Conservation (phyloP, 1,140 invertebrate genomes). For the Drosophila nigromelanica region DNA sequence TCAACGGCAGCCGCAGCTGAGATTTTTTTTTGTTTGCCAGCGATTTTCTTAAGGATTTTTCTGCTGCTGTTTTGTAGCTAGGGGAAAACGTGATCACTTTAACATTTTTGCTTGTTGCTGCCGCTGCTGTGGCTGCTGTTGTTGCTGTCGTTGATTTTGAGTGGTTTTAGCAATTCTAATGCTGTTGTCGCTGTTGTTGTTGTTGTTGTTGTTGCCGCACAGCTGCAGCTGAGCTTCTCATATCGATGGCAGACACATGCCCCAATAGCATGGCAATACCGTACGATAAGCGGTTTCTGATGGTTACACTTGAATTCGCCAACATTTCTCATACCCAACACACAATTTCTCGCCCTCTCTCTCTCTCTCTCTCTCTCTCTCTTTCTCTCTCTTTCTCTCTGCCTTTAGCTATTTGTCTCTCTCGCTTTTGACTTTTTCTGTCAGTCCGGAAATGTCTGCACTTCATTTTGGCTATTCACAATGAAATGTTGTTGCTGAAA, state of each 20-base stretch:
- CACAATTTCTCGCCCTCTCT: background rate
- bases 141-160: conserved; percentile 61
- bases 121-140: conserved; percentile 42
- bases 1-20: conserved; percentile 73
- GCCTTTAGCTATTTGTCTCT: background rate
- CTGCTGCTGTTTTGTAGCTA: conserved; percentile 36
- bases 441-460: conserved; percentile 46
- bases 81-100: conserved; percentile 81
- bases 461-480: conserved; percentile 44
- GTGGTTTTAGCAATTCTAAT: conserved; percentile 81
- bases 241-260: conserved; percentile 48
- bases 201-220: conserved; percentile 27
- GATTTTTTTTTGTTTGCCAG: conserved; percentile 59
- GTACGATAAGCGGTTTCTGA: conserved; percentile 58
- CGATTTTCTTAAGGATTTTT: conserved; percentile 58
- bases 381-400: background rate
- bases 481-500: conserved; percentile 47
- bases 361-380: background rate
- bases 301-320: conserved; percentile 38
- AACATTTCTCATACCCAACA: conserved; percentile 41
- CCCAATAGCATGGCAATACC: conserved; percentile 48
- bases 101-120: conserved; percentile 76
- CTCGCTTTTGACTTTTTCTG: conserved; percentile 11
- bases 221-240: conserved; percentile 50
- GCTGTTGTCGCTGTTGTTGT: conserved; percentile 51